Conservation (phyloP, 2,797 vertebrate genomes). For the Silurus aristotelis region DNA sequence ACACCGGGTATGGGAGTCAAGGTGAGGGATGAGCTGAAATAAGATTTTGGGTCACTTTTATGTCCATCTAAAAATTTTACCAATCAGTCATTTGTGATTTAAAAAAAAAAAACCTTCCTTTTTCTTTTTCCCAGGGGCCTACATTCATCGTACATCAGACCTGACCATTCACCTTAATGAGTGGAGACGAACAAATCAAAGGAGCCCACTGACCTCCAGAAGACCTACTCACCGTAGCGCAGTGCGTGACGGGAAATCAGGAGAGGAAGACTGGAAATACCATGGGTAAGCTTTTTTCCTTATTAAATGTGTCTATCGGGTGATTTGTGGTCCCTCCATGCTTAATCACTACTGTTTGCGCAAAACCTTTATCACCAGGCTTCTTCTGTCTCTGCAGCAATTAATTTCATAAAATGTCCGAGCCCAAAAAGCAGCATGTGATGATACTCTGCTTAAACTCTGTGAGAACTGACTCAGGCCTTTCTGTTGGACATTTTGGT, state of each 20-base stretch:
- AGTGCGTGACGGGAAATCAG: constrained; percentile 81
- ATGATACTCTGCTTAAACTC: background rate
- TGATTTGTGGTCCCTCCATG: too few relatives aligned
- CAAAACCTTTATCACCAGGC: background rate
- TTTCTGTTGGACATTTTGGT: background rate
- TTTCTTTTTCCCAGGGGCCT: constrained; percentile 73
- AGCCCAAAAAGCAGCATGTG: background rate
- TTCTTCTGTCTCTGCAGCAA: background rate
- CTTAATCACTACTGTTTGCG: background rate
- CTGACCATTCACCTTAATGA: constrained; percentile 80
- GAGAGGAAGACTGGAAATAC: constrained; percentile 89
- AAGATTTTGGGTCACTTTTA: too few relatives aligned
- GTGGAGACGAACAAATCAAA: constrained; percentile 82
- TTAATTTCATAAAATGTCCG: background rate
- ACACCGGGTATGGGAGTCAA: constrained; percentile 85
- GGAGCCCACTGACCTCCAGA: constrained; percentile 75
- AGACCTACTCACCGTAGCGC: constrained; percentile 79
- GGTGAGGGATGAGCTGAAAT: constrained; percentile 70
- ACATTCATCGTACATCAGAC: constrained; percentile 78
- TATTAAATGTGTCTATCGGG: too few relatives aligned
- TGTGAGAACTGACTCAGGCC: background rate
- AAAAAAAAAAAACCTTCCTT: background rate
- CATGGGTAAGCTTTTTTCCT: constrained; percentile 75
- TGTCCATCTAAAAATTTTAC: background rate
- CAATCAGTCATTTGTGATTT: background rate